A percentile compares a stretch with the other conserved stretches of the same genome.
Evolutionary conservation across 2,888 invertebrate species (phyloP).

Genomic region (Disparrhopalites patrizii): DNA sequence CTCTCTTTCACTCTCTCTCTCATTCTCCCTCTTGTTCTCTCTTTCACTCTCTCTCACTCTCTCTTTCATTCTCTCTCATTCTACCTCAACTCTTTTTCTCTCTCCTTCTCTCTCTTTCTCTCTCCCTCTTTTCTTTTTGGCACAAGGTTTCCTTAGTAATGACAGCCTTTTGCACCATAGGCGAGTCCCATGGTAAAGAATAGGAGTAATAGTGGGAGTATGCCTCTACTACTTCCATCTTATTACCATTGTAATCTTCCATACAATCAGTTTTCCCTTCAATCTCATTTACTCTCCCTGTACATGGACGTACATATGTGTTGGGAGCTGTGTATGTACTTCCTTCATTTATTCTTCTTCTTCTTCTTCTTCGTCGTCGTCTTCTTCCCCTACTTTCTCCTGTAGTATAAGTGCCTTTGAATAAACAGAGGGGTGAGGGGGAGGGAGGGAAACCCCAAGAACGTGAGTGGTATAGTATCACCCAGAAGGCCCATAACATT

Average conservation of each 20-base stretch:
- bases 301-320: background rate
- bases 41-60: background rate
- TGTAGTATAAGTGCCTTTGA: too few species aligned
- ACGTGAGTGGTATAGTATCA: too few species aligned
- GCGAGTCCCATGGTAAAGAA: too few species aligned
- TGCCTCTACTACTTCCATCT: too few species aligned
- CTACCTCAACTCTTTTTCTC: too few species aligned
- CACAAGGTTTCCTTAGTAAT: background rate
- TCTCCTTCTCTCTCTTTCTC: background rate
- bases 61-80: background rate
- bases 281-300: background rate
- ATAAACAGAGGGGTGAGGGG: too few species aligned
- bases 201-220: too few species aligned
- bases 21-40: background rate
- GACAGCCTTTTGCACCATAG: too few species aligned
- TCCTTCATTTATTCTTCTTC: conserved; percentile 1
- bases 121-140: background rate
- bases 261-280: background rate
- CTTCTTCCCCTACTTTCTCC: background rate
- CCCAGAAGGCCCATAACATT: too few species aligned
- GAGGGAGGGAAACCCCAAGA: too few species aligned
- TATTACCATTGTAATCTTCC: background rate
- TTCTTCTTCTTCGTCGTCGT: background rate
- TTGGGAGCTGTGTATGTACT: background rate
- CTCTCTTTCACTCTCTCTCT: background rate